Percentiles rank a stretch among this genome's conserved stretches.
Evolutionary conservation across 2,113 vertebrate genomes (phyloP).

Genomic region (Ceuthmochares aereus): DNA sequence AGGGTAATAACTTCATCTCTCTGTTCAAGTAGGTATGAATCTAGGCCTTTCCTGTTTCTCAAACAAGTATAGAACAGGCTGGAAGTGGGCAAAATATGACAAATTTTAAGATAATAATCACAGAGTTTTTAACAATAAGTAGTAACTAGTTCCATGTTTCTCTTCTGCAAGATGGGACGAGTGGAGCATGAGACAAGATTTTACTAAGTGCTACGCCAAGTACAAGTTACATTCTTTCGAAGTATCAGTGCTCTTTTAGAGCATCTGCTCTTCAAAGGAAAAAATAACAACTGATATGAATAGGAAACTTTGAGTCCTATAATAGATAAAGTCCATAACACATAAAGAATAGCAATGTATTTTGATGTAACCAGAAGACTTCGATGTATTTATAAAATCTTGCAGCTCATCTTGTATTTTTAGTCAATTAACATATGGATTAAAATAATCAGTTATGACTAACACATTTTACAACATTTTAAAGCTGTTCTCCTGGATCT

Average conservation of each 20-base stretch:
- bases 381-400: constrained; percentile 64
- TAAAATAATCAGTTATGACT: constrained; percentile 54
- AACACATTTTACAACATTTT: neutral
- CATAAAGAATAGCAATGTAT: constrained; percentile 50
- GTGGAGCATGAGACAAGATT: neutral
- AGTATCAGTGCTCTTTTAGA: neutral
- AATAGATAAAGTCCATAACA: neutral
- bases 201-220: neutral
- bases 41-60: neutral
- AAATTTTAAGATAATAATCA: neutral
- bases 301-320: constrained; percentile 41
- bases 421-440: constrained; percentile 4
- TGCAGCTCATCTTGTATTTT: constrained; percentile 45
- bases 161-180: neutral
- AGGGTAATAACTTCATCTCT: neutral
- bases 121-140: neutral
- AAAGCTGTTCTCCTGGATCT: neutral
- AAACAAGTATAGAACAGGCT: neutral
- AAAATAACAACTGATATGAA: constrained; percentile 44
- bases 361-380: constrained; percentile 59
- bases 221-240: constrained; percentile 40
- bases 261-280: constrained; percentile 53
- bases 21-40: neutral
- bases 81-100: neutral
- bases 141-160: neutral